Conservation (phyloP, 1,140 invertebrate species). For the Diorhabda elongata region DNA sequence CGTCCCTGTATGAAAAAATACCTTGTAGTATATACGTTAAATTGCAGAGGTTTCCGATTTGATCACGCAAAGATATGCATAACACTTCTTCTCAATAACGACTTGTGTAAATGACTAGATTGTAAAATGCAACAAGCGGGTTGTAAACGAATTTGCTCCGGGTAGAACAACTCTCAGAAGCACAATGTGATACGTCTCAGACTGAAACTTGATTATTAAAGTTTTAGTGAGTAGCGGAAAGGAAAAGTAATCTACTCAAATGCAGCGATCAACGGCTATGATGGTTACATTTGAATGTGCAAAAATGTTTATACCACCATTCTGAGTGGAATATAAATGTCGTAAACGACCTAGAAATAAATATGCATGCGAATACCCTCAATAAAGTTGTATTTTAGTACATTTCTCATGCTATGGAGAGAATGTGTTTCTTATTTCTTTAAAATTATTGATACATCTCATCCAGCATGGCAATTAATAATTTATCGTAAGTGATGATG, state of each 20-base stretch:
- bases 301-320: too few species aligned
- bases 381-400: too few species aligned
- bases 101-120: constrained; percentile 12
- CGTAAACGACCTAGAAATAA: too few species aligned
- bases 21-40: background rate
- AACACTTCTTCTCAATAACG: constrained; percentile 11
- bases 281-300: background rate
- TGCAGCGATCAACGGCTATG: background rate
- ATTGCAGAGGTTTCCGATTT: constrained; percentile 4
- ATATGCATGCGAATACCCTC: too few species aligned
- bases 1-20: too few species aligned
- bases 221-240: background rate
- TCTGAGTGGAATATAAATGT: too few species aligned
- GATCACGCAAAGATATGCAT: constrained; percentile 22
- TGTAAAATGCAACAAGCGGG: constrained; percentile 21
- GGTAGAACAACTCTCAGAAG: constrained; percentile 19
- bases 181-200: constrained; percentile 15
- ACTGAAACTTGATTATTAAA: constrained; percentile 6
- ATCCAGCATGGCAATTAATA: too few species aligned
- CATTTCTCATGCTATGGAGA: too few species aligned
- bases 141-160: constrained; percentile 19
- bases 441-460: too few species aligned
- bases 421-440: too few species aligned
- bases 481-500: too few species aligned
- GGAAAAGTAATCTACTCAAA: constrained; percentile 2